Percentiles rank a stretch among this genome's conserved stretches.
phyloP scores from a whole-genome alignment of 1,140 invertebrate genomes.

The Venturia canescens region DNA sequence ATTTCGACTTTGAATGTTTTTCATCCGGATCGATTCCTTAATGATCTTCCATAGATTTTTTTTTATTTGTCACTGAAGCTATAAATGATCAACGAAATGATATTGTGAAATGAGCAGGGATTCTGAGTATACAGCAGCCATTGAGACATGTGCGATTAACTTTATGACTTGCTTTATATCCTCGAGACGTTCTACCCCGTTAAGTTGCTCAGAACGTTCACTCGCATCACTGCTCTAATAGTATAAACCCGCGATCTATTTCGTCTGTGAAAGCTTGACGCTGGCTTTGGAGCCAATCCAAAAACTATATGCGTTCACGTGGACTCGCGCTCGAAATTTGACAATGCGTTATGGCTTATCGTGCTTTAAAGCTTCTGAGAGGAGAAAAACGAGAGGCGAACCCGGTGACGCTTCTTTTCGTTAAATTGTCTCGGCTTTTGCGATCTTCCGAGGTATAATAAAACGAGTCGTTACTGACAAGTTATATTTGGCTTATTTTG shows the following conservation, averaged over 20 bases:
- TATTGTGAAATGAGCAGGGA: no score
- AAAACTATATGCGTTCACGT: constrained; percentile 29
- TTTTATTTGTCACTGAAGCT: no score
- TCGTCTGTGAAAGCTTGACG: constrained; percentile 2
- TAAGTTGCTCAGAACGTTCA: constrained; percentile 38
- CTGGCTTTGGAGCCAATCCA: constrained; percentile 49
- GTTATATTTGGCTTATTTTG: neutral
- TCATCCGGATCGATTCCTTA: no score
- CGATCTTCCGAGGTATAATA: constrained; percentile 13
- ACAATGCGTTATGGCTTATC: constrained; percentile 46
- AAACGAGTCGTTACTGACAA: neutral
- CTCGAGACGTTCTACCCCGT: constrained; percentile 49
- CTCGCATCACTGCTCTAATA: constrained; percentile 38
- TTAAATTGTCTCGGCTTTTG: constrained; percentile 4
- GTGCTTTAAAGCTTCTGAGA: neutral
- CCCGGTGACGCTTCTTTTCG: neutral
- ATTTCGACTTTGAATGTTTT: neutral
- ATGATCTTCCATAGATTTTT: no score
- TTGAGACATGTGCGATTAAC: constrained; percentile 46
- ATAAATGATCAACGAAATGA: no score
- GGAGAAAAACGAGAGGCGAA: neutral
- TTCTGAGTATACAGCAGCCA: no score
- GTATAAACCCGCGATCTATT: constrained; percentile 27
- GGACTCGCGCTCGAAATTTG: constrained; percentile 15
- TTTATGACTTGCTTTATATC: constrained; percentile 55